Evolutionary conservation across 1,140 invertebrate species (phyloP).

Genomic region (Tribolium castaneum): DNA sequence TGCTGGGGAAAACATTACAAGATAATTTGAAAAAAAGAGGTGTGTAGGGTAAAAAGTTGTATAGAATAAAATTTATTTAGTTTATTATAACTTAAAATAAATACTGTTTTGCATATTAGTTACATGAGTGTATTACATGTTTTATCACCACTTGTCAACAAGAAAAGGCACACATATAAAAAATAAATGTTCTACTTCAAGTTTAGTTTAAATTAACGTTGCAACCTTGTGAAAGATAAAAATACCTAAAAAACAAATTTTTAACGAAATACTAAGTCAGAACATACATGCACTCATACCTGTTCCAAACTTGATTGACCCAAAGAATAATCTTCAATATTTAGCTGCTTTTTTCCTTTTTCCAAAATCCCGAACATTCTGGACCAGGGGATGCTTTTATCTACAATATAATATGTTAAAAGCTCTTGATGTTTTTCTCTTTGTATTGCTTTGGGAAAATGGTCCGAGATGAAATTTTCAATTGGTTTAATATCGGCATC

Average conservation of each 20-base stretch:
- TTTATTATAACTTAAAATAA: background rate
- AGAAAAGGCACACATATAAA: background rate
- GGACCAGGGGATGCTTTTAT: constrained; percentile 45
- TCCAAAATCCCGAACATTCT: constrained; percentile 49
- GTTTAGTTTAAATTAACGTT: constrained; percentile 3
- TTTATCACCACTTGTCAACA: background rate
- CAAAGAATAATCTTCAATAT: constrained; percentile 50
- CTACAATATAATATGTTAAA: constrained; percentile 42
- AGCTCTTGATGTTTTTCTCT: constrained; percentile 43
- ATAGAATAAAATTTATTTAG: background rate
- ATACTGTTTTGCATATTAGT: background rate
- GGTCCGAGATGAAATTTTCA: constrained; percentile 29
- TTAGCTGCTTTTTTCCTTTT: constrained; percentile 38
- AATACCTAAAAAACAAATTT: constrained; percentile 36
- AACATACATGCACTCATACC: constrained; percentile 20
- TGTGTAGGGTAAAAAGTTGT: no score
- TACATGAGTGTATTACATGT: background rate
- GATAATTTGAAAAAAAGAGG: no score
- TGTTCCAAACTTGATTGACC: constrained; percentile 50
- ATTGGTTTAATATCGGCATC: constrained; percentile 14
- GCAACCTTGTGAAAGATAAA: constrained; percentile 40
- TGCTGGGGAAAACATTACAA: no score
- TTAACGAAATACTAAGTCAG: background rate
- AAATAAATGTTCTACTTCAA: background rate
- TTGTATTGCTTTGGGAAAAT: constrained; percentile 38